Base-by-base conservation (phyloP, 2,888 invertebrate genomes). In the Nycteola revayana region DNA sequence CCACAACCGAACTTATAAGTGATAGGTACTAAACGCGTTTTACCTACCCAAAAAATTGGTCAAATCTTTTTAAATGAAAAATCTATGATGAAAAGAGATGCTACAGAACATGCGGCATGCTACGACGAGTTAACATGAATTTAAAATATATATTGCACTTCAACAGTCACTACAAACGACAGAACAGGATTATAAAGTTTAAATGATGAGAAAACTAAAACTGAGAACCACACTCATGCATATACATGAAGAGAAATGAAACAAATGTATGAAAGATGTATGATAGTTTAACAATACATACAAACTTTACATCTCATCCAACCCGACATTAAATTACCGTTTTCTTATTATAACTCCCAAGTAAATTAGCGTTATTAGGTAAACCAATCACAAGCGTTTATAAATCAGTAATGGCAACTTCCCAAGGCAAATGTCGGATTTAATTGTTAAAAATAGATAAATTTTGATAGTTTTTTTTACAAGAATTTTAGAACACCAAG, bases 211-310 rank as follows among this genome's bases (percentile, higher is more conserved):
- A 56, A 42, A 56, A 42, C 47, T 48, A 54, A 50, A 65, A 65
- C 66, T 66, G 69, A 66, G 62, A 87, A 87, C 87, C 87, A 87
- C 87, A 87, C 87, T 87, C 87, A 86, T 87, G 87, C 87, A 87
- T 73, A 73, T 76, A 81, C 72, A 80, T 81, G 46, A 54, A 56
- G 42, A 58, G 28, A 60, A 43, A 57, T 57, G 64, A 60, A 49
- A 57, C n/a, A 59, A 49, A 65, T 62, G 52, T 52, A 67, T 53
- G 60, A 57, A 20, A 44, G 28, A 48, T 53, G 36, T 52, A 65
- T 59, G 59, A 66, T 59, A 54, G 54, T 64, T 62, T 50, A 60
- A 21, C 21, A 29, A 61, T 63, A 65, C 50, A 62, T 68, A 71
- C 59, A 71, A 41, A 66, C 59, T 66, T 53, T 55, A 60, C 63